Percentiles rank a stretch among this genome's conserved stretches.
Evolutionary conservation across 2,797 vertebrate genomes (phyloP).

Genomic region (Distichodus sexfasciatus): DNA sequence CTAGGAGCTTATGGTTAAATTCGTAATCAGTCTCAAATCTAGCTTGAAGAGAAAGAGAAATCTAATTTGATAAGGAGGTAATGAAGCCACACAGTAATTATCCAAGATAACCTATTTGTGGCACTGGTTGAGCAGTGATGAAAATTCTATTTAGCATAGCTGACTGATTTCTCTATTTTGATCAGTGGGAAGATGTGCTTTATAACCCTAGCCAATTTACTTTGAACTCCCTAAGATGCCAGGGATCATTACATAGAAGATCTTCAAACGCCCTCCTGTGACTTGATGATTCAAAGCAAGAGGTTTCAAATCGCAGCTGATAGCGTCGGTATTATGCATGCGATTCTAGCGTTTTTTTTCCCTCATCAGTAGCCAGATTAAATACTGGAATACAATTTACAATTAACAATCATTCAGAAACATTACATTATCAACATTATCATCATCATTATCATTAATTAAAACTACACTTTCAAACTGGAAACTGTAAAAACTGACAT

Average conservation of each 20-base stretch:
- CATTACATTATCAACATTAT: no score
- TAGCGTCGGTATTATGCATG: constrained; percentile 62
- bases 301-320: constrained; percentile 65
- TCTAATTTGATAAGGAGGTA: constrained; percentile 82
- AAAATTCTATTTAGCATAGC: constrained; percentile 82
- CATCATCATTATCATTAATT: constrained; percentile 7
- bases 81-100: constrained; percentile 81
- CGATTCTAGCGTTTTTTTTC: constrained; percentile 22
- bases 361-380: constrained; percentile 46
- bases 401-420: not conserved
- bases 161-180: constrained; percentile 80
- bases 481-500: no score
- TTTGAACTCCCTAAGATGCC: constrained; percentile 76
- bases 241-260: constrained; percentile 77
- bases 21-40: constrained; percentile 78
- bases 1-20: constrained; percentile 68
- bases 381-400: constrained; percentile 15
- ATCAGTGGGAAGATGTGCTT: constrained; percentile 64
- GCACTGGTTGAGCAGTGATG: constrained; percentile 79
- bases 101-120: constrained; percentile 79
- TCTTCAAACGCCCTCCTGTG: constrained; percentile 72
- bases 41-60: constrained; percentile 75
- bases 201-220: constrained; percentile 75
- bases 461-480: no score
- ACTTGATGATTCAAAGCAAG: constrained; percentile 76